phyloP scores from a whole-genome alignment of 2,113 vertebrate genomes.

The Sylvia atricapilla region DNA sequence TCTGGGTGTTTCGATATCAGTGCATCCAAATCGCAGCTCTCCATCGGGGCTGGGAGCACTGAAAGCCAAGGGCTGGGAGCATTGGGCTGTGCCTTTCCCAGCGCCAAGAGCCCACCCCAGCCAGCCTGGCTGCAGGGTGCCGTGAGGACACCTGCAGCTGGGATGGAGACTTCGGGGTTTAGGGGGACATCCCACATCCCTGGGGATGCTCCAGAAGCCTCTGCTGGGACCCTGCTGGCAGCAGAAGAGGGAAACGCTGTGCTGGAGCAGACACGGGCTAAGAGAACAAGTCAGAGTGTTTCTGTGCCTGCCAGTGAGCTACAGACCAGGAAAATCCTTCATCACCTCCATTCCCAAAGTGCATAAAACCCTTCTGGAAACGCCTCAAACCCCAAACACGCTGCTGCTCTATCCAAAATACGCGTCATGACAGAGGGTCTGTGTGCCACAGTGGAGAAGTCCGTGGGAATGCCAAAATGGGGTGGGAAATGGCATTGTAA shows the following conservation, averaged over 20 bases:
- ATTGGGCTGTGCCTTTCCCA: not conserved
- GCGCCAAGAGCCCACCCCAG: not conserved
- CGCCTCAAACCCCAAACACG: not conserved
- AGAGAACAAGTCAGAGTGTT: not conserved
- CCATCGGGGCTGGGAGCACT: not conserved
- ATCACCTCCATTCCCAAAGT: not conserved
- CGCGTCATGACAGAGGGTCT: accelerated
- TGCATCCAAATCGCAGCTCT: not conserved
- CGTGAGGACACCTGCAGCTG: not conserved
- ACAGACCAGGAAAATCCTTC: not conserved
- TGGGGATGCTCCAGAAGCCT: not conserved
- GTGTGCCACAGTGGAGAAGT: not conserved
- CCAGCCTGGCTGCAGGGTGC: too few species aligned
- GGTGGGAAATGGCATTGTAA: accelerated
- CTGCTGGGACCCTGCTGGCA: not conserved
- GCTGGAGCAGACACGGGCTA: not conserved
- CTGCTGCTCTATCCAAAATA: not conserved
- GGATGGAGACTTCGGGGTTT: not conserved
- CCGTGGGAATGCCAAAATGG: not conserved
- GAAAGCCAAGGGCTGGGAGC: not conserved
- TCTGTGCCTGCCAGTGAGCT: not conserved
- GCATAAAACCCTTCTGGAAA: not conserved
- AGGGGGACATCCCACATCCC: not conserved
- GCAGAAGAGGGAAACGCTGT: not conserved
- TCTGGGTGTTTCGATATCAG: not conserved